Conservation (phyloP, 2,797 vertebrate genomes). For the Mormyrops boulengeri region DNA sequence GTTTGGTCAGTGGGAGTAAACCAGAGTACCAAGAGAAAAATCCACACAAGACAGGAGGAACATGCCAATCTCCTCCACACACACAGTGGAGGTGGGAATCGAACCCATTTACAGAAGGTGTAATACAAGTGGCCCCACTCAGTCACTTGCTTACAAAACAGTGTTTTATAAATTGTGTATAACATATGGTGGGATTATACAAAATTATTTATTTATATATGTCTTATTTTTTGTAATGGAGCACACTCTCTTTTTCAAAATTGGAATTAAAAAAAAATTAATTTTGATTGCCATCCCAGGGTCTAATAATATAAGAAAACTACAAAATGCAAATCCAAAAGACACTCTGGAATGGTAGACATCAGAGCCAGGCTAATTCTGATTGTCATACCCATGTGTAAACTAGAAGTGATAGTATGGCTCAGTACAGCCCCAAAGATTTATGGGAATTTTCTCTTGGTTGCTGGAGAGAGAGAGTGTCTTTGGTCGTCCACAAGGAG, state of each 20-base stretch:
- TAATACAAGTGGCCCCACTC: not conserved
- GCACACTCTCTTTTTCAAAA: not conserved
- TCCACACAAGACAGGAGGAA: not conserved
- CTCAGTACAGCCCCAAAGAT: not conserved
- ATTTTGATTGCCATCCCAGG: not conserved
- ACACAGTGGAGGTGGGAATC: not conserved
- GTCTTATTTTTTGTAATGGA: not conserved
- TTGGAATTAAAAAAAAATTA: not conserved
- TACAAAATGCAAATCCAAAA: conserved; percentile 2
- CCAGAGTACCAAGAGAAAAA: not conserved
- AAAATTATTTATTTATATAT: not conserved
- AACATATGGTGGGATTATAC: not conserved
- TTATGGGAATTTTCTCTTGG: conserved; percentile 18
- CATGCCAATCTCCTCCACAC: not conserved
- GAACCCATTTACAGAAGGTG: not conserved
- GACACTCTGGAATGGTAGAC: not conserved
- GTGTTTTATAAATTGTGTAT: not conserved
- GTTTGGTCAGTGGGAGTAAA: not conserved
- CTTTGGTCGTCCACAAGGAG: conserved; percentile 44
- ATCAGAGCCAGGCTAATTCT: not conserved
- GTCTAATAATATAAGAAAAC: not conserved
- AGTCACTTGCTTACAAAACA: not conserved
- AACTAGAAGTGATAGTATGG: conserved; percentile 14
- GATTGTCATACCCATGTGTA: conserved; percentile 2
- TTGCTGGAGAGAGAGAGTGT: conserved; percentile 41